Evolutionary conservation across 2,113 vertebrate genomes (phyloP), one percentile per base, ranked within the genome.

Genomic region (Salvelinus sp.): DNA sequence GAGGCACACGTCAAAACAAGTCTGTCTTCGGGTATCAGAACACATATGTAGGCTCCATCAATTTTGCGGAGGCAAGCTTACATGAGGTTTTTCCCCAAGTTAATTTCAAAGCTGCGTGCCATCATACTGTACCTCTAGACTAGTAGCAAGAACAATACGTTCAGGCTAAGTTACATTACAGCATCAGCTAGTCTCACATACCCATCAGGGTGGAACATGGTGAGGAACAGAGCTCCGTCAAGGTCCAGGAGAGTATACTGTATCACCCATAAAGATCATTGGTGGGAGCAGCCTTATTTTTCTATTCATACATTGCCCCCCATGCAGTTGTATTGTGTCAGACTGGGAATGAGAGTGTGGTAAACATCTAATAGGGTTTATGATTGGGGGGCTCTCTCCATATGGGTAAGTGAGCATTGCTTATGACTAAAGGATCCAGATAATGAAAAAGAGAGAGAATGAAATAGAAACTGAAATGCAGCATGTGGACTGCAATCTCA

Each of bases 1-100:
- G 48, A 71, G 50, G 75, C 74, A 69, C 57, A 78, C 72, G 73
- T 74, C 82, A 80, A 81, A 87, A 82, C 72, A 78, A 60, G 48
- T 44, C 58, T 74, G 48, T 78, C 64, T 76, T 22, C 20, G 25
- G 60, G 48, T 48, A 18, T 38, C 33, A 6, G 33, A 30, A 30
- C 48, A 73, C n/a, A 38, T 38, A 5, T 63, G 16, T 6, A 62
- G 27, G 4, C 14, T 57, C 54, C 27, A 70, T 76, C n/a, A 3
- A 74, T 80, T 76, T 70, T 9, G 33, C 18, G 75, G 22, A 27
- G 16, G 33, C 25, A 69, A 20, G 20, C 38, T 47, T 69, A 22
- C 73, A 68, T 47, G 1, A 69, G 6, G 3, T 65, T 70, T 20
- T 64, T 12, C 50, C 30, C 48, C 72, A 82, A 20, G 57, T 69